phyloP scores from a whole-genome alignment of 2,888 invertebrate species.

The Lordiphosa fenestrarum region DNA sequence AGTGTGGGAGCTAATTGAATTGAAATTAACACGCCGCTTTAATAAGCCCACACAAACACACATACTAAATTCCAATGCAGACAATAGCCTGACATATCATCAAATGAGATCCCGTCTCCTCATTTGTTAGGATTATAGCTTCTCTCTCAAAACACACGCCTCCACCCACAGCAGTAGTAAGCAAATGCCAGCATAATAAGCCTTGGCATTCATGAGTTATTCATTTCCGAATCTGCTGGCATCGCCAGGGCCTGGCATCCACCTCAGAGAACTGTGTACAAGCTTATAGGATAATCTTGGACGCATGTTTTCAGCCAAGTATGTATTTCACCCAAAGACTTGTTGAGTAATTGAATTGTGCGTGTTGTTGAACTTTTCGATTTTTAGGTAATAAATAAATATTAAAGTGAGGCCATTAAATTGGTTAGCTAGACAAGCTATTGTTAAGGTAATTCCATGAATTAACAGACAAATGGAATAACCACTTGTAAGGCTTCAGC shows the following conservation, averaged over 20 bases:
- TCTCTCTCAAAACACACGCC: constrained; percentile 16
- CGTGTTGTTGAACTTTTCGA: neutral
- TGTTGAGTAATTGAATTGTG: no score
- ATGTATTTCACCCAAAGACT: neutral
- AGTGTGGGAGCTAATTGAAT: constrained; percentile 44
- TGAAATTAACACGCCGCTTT: constrained; percentile 20
- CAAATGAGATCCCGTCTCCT: constrained; percentile 46
- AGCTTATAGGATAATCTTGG: constrained; percentile 22
- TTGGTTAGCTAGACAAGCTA: no score
- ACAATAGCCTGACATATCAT: constrained; percentile 45
- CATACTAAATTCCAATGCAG: neutral
- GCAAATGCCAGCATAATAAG: constrained; percentile 23
- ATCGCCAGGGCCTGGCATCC: constrained; percentile 26
- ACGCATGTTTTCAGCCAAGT: constrained; percentile 3
- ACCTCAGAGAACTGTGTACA: constrained; percentile 29
- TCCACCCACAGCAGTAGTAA: constrained; percentile 5
- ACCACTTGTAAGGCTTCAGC: no score
- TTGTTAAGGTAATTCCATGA: no score
- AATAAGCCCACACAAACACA: constrained; percentile 17
- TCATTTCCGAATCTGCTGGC: constrained; percentile 29
- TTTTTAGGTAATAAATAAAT: no score
- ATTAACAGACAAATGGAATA: no score
- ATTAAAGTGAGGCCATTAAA: no score
- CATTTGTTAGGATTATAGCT: constrained; percentile 43
- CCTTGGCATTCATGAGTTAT: constrained; percentile 44